A percentile compares a stretch with the other conserved stretches of the same genome.
Evolutionary conservation across 2,797 vertebrate genomes (phyloP).

Genomic region (Lepidocolaptes lacrymiger): DNA sequence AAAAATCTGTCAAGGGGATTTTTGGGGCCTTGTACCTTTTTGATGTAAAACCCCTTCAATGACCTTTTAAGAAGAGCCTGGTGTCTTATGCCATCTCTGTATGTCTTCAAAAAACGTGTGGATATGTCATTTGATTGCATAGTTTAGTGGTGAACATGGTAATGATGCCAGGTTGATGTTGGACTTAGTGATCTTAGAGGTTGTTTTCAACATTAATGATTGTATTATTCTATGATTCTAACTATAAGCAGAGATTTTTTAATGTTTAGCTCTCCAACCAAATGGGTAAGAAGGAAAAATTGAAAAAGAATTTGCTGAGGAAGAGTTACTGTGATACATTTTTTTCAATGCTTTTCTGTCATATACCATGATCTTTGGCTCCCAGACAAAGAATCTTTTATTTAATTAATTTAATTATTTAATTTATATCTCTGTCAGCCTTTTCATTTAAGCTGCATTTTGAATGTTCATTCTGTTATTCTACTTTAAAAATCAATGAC

Average conservation of each 20-base stretch:
- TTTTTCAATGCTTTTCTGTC: not conserved
- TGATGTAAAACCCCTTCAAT: not conserved
- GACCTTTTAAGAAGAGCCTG: not conserved
- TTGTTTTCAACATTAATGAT: not conserved
- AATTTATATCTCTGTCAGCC: not conserved
- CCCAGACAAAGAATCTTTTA: not conserved
- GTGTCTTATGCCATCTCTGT: not conserved
- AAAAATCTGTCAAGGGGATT: not conserved
- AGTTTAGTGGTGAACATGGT: not conserved
- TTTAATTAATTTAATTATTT: not conserved
- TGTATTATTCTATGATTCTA: not conserved
- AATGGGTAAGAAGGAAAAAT: not conserved
- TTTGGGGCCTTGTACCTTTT: not conserved
- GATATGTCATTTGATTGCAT: not conserved
- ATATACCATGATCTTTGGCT: not conserved
- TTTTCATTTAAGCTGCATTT: not conserved
- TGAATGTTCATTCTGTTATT: constrained; percentile 19
- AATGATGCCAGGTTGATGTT: rapidly evolving
- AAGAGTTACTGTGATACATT: not conserved
- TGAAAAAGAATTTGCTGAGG: not conserved
- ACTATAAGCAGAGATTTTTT: not conserved
- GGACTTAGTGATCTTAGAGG: not conserved
- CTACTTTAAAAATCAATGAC: constrained; percentile 29
- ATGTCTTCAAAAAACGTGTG: not conserved
- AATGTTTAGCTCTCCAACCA: not conserved